Evolutionary conservation across 1,140 invertebrate species (phyloP).

Genomic region (Adoxophyes honmai): DNA sequence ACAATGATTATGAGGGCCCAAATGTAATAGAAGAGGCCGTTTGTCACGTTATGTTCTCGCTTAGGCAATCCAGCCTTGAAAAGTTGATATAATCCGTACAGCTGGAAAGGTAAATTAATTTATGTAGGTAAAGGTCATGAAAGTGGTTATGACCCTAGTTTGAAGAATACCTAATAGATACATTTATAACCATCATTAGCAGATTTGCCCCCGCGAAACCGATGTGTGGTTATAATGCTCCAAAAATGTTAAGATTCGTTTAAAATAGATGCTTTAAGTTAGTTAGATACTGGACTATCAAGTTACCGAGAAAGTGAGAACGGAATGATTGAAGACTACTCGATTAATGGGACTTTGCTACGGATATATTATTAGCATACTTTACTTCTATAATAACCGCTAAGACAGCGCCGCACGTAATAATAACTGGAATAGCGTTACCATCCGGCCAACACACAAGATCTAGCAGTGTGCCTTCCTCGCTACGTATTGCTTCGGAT

Average conservation of each 20-base stretch:
- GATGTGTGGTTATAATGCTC: no score
- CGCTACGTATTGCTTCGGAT: constrained; percentile 61
- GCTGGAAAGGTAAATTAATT: constrained; percentile 29
- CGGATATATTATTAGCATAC: not conserved
- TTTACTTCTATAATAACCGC: constrained; percentile 55
- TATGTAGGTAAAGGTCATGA: no score
- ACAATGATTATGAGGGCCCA: constrained; percentile 61
- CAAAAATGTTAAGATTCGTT: no score
- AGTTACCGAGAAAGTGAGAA: no score
- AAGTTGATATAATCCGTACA: constrained; percentile 60
- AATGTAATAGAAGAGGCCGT: constrained; percentile 43
- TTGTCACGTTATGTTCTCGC: constrained; percentile 50
- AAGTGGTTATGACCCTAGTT: no score
- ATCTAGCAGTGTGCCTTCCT: constrained; percentile 61
- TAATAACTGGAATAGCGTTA: constrained; percentile 57
- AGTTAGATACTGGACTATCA: no score
- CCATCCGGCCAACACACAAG: constrained; percentile 61
- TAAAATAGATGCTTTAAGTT: no score
- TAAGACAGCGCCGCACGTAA: constrained; percentile 45
- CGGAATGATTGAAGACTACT: no score
- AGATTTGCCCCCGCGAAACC: no score
- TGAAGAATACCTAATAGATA: no score
- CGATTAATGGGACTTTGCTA: no score
- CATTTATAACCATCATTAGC: no score
- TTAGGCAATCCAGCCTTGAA: constrained; percentile 62